These are phyloP conservation scores for Verasper variegatus DNA, from an alignment of 2,113 vertebrate genomes.

Conservation along the genomic window DNA sequence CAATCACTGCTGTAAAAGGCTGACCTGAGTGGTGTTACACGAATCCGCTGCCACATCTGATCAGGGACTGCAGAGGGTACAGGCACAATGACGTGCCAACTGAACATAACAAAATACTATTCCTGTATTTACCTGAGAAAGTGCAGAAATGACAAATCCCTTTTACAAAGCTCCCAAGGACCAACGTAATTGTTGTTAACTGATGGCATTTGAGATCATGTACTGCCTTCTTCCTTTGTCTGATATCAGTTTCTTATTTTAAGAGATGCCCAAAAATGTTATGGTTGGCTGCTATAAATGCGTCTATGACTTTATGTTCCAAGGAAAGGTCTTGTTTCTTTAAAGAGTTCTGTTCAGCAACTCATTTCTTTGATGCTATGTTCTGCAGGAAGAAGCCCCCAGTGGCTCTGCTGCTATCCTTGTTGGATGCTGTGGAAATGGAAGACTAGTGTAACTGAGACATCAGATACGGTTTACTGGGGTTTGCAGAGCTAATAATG, in stretches of 20 bases:
- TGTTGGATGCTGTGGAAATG: constrained; percentile 9
- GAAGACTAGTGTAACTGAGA: constrained; percentile 1
- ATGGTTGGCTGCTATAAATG: neutral
- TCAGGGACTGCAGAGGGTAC: constrained; percentile 10
- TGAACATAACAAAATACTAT: constrained; percentile 16
- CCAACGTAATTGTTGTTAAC: neutral
- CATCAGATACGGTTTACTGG: constrained; percentile 18
- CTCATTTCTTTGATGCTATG: constrained; percentile 28
- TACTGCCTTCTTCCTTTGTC: too few species aligned
- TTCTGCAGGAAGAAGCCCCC: constrained; percentile 12
- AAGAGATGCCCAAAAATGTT: neutral
- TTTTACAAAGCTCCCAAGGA: neutral
- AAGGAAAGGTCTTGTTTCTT: constrained; percentile 4
- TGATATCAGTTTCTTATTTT: neutral
- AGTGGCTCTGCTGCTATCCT: constrained; percentile 12
- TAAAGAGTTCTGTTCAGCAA: neutral
- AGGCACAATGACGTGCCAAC: constrained; percentile 26
- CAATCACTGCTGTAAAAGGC: constrained; percentile 37
- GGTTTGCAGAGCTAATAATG: constrained; percentile 20
- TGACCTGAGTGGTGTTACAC: constrained; percentile 13
- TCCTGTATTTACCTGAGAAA: neutral
- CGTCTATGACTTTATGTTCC: constrained; percentile 11
- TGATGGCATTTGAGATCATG: neutral
- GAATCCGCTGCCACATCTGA: constrained; percentile 21
- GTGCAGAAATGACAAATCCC: constrained; percentile 8